Percentiles rank a stretch among this genome's conserved stretches.
phyloP scores from a whole-genome alignment of 2,113 vertebrate genomes.

The Hemiprocne comata region DNA sequence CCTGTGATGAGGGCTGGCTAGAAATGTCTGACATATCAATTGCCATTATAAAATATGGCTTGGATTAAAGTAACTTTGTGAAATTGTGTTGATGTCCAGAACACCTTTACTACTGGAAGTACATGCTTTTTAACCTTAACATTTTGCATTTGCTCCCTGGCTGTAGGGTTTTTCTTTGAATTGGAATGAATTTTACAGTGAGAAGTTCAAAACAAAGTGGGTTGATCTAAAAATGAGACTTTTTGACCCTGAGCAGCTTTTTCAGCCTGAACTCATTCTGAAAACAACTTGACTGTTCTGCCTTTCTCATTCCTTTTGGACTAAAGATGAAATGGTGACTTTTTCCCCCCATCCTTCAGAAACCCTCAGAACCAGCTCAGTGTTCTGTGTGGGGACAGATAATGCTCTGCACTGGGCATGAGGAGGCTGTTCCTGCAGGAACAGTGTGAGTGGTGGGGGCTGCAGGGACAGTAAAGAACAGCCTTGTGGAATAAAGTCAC shows the following conservation, averaged over 20 bases:
- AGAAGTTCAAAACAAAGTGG: background rate
- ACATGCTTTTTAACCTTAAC: background rate
- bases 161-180: background rate
- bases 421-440: background rate
- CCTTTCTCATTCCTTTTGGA: background rate
- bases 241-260: background rate
- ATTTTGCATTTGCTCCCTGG: background rate
- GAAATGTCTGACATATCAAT: background rate
- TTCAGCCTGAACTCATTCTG: background rate
- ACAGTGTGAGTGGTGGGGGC: background rate
- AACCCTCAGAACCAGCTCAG: background rate
- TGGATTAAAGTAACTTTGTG: background rate
- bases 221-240: background rate
- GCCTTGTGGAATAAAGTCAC: fast-evolving
- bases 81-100: background rate
- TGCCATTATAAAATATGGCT: background rate
- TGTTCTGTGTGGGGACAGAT: background rate
- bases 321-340: background rate
- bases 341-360: background rate
- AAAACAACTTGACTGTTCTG: background rate
- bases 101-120: background rate
- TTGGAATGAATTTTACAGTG: background rate
- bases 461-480: background rate
- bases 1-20: background rate
- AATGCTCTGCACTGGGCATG: fast-evolving